Base-by-base conservation (phyloP, 2,797 vertebrate species). In the Okamejei kenojei region DNA sequence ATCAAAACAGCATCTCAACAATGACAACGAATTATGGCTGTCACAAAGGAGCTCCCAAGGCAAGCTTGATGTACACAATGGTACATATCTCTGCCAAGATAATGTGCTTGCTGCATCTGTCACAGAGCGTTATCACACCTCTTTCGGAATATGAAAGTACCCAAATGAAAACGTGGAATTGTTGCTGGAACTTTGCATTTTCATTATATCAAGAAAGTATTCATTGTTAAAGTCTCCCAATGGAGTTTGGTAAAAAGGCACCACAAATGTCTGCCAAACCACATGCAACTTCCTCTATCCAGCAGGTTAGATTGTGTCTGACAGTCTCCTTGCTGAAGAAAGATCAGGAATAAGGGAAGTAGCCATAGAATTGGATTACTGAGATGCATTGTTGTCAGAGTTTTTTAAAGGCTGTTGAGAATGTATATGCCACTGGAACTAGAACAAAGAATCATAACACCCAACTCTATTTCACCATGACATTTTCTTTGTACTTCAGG, bases 1-100 rank as follows among this genome's bases (percentile, higher is more conserved):
- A 58, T 76, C 71, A 17, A 92, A 71, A 45, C 38, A 92, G 71
- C 65, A 76, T 76, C 38, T 92, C 90, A 92, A 19, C 38, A 58
- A 45, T 76, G 71, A 92, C 90, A 92, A n/a, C 35, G 71, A 92
- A 92, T 92, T 92, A 92, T 76, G 29, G 38, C 45, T 92, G 90
- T 92, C 90, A 92, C 90, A 54, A 13, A 76, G 90, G 45, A 45
- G 23, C 45, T 54, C 71, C 26, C 2, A 11, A 76, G 71, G 38
- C 23, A 76, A 26, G 35, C 35, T 17, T 92, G 68, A 76, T 76
- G 58, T 76, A 76, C 38, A 76, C 71, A 29, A 92, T 74, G 58
- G 45, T 74, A 45, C 35, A 91, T 74, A 45, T 74, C 68, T 13
- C 65, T 92, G 35, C 90, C 38, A 58, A 92, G 13, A 26, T 73